Evolutionary conservation across 92 coral and sea anemone genomes (phyloP).

Genomic region (Bergia sp.): DNA sequence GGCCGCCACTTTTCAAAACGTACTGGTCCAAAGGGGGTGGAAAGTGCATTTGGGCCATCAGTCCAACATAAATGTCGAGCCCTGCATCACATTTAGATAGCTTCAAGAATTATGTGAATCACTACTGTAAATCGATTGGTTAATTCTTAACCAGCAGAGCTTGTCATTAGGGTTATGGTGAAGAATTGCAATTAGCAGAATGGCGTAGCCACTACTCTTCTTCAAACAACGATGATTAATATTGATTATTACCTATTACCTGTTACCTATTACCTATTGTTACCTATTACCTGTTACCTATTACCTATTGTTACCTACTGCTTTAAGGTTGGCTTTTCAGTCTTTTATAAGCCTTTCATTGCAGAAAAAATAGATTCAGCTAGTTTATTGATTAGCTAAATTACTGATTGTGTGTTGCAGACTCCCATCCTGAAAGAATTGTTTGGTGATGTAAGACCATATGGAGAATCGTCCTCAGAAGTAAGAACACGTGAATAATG

Average conservation of each 20-base stretch:
- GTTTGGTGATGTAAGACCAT: constrained; percentile 73
- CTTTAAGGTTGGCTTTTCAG: background rate
- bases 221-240: background rate
- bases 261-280: too few relatives aligned
- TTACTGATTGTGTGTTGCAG: constrained; percentile 39
- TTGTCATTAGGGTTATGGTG: background rate
- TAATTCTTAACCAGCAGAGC: too few relatives aligned
- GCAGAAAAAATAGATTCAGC: background rate
- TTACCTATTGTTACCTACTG: too few relatives aligned
- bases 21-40: too few relatives aligned
- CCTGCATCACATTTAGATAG: too few relatives aligned
- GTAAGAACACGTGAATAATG: constrained; percentile 7
- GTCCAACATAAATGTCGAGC: too few relatives aligned
- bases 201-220: background rate
- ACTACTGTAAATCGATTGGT: too few relatives aligned
- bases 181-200: background rate
- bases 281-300: too few relatives aligned
- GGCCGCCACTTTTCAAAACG: too few relatives aligned
- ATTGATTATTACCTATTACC: background rate
- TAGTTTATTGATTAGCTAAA: background rate
- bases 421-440: constrained; percentile 70
- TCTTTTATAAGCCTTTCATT: background rate
- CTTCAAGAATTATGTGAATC: too few relatives aligned
- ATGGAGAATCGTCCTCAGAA: constrained; percentile 39
- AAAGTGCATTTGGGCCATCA: too few relatives aligned